These are phyloP conservation scores for Drosophila pectinifera DNA, from an alignment of 1,140 invertebrate species.

Conservation along the genomic window DNA sequence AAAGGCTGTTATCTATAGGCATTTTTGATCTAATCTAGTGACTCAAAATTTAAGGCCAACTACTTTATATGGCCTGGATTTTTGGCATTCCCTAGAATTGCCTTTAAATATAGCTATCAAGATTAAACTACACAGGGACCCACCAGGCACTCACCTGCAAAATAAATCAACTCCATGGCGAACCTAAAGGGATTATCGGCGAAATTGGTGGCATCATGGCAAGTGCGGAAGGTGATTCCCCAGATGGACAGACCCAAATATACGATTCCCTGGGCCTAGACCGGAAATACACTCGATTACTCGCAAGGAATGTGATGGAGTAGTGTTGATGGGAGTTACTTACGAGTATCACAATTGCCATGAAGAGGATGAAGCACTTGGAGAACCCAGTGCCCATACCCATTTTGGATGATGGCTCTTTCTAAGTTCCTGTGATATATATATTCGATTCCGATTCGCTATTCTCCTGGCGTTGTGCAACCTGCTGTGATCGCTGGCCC, in stretches of 20 bases:
- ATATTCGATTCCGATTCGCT: constrained; percentile 3
- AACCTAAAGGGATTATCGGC: constrained; percentile 60
- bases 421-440: constrained; percentile 2
- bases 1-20: background rate
- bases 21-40: constrained; percentile 1
- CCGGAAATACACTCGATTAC: background rate
- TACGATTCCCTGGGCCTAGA: constrained; percentile 59
- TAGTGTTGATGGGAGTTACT: constrained; percentile 35
- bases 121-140: background rate
- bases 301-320: constrained; percentile 5
- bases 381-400: constrained; percentile 75
- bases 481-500: constrained; percentile 47
- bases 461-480: constrained; percentile 43
- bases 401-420: constrained; percentile 40
- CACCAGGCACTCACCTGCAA: constrained; percentile 45
- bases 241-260: constrained; percentile 72
- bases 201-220: constrained; percentile 50
- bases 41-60: constrained; percentile 1
- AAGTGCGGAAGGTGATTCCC: constrained; percentile 63
- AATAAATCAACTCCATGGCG: constrained; percentile 74
- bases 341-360: constrained; percentile 79
- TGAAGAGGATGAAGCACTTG: constrained; percentile 81
- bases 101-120: background rate
- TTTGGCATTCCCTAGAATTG: background rate
- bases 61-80: background rate